Evolutionary conservation across 2,113 vertebrate genomes (phyloP).

Genomic region (Saguinus imperator): DNA sequence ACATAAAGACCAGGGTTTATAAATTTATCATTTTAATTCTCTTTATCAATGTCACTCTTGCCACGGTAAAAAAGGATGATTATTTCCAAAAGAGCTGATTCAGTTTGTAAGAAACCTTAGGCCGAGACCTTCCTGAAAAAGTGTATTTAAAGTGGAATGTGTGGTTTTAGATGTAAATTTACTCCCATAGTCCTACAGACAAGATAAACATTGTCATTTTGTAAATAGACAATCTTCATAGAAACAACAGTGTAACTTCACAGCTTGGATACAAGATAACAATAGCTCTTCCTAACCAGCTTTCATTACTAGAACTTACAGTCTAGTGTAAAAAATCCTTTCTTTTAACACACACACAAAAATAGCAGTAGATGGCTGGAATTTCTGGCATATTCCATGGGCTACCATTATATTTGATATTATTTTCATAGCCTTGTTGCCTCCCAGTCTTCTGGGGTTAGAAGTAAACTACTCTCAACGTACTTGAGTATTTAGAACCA

Average conservation of each 20-base stretch:
- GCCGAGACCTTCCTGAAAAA: not conserved
- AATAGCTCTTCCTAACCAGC: not conserved
- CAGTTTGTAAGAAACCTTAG: constrained; percentile 28
- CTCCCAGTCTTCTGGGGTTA: not conserved
- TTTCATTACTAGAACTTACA: not conserved
- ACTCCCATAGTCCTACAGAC: not conserved
- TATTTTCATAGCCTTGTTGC: not conserved
- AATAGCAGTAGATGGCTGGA: not conserved
- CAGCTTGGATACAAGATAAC: not conserved
- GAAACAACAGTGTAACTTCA: not conserved
- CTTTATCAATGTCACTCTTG: constrained; percentile 37
- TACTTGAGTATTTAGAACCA: not conserved
- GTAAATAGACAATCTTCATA: not conserved
- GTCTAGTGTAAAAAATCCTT: not conserved
- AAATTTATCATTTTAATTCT: constrained; percentile 43
- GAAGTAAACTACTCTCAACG: not conserved
- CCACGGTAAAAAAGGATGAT: not conserved
- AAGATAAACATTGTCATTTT: not conserved
- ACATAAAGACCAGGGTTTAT: constrained; percentile 18
- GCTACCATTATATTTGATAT: not conserved
- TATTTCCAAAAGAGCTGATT: constrained; percentile 50
- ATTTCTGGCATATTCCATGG: not conserved
- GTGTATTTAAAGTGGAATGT: not conserved
- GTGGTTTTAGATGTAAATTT: not conserved
- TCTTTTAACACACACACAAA: not conserved